These are phyloP conservation scores for Globodera rostochiensis DNA, from an alignment of 1,140 invertebrate genomes.

Conservation along the genomic window DNA sequence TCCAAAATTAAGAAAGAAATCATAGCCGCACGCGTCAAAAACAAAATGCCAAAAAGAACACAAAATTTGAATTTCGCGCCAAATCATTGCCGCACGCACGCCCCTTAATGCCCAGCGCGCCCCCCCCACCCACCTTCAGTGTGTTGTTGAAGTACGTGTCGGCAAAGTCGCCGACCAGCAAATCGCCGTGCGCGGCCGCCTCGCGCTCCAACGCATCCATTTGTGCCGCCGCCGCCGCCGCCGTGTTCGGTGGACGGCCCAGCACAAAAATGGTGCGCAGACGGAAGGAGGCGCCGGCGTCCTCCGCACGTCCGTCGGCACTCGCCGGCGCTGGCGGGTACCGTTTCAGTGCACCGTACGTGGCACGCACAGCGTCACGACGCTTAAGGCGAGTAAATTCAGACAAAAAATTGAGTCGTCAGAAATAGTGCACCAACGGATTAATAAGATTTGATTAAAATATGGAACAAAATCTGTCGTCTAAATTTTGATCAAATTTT, in stretches of 20 bases:
- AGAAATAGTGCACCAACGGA: background rate
- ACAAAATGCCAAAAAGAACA: no score
- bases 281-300: conserved; percentile 33
- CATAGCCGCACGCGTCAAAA: no score
- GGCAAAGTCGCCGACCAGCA: conserved; percentile 54
- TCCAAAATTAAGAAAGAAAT: no score
- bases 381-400: conserved; percentile 37
- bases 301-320: conserved; percentile 16
- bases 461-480: conserved; percentile 3
- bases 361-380: conserved; percentile 52
- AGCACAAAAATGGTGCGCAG: conserved; percentile 58
- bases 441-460: background rate
- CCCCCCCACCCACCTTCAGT: conserved; percentile 38
- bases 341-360: conserved; percentile 33
- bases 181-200: conserved; percentile 34
- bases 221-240: conserved; percentile 2
- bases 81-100: conserved; percentile 1
- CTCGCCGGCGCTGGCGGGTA: background rate
- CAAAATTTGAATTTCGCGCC: conserved; percentile 10
- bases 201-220: conserved; percentile 34
- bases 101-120: background rate
- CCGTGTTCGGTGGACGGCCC: conserved; percentile 19
- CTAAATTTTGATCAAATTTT: background rate
- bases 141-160: conserved; percentile 61
- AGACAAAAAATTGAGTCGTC: background rate